Base-by-base conservation (phyloP, 1,140 invertebrate species). In the Platyscapa corneri region DNA sequence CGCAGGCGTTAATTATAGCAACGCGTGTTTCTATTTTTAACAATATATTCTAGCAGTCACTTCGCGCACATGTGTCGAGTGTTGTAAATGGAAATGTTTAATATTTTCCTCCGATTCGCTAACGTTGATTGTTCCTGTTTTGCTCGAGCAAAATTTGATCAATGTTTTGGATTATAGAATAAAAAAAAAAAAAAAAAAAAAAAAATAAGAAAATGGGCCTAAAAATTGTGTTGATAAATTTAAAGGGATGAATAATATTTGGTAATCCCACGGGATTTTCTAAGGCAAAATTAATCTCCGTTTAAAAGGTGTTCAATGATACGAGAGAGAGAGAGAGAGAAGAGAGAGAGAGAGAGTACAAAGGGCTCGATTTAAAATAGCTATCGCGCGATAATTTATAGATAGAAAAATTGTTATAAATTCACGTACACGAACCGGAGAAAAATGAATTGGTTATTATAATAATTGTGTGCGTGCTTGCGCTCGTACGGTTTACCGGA, bases 401-500 rank as follows among this genome's bases (percentile, higher is more conserved):
- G 67, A 70, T 75, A 60, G 7, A 3, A 67, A 84, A 56, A 78
- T 84, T 72, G 39, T 77, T 84, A 39, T 70, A 78, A 70, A 83
- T 83, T 60, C 72, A 76, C 37, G 27, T 39, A 30, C n/a, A 64
- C 53, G 53, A 60, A n/a, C 32, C 64, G 37, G 64, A 78, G 74
- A 78, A 67, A 78, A 70, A 84, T 78, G 83, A 70, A 78, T 78
- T 70, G 46, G 23, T 75, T 60, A 18, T 78, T 53, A 84, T 70
- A 78, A 70, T 70, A 30, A 70, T 37, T 18, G 37, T n/a, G 42
- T 49, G 74, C 74, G 74, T 32, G 74, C 74, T 32, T 3, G 8
- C 14, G 74, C 42, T 46, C 74, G 12, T 49, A 75, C 3, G 74
- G 23, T 39, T 39, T 23, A 34, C 64, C 30, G n/a, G 79, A 49